Evolutionary conservation across 2,888 invertebrate genomes (phyloP), one percentile per base, ranked within the genome.

Genomic region (Orchestes rusci): DNA sequence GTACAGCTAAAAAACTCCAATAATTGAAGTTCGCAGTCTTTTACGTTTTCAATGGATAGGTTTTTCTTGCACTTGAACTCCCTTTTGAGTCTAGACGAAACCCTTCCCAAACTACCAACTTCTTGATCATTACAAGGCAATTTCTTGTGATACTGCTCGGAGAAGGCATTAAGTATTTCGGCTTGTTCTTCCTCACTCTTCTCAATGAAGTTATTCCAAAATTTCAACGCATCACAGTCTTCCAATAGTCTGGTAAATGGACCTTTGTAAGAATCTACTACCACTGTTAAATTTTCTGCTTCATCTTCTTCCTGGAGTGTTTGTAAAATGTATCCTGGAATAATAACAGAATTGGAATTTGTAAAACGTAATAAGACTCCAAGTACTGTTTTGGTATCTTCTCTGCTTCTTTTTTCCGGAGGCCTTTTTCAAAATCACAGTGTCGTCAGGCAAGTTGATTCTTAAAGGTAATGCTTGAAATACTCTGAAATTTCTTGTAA

Each of bases 171-270:
- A 37, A 34, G 36, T 43, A 45, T 53, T 44, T 45, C 50, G 43
- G 27, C 53, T 46, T 64, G 64, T 45, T 64, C 62, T 23, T 63
- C 58, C 51, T 64, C 64, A 16, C 61, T 54, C 53, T 64, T 60
- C 23, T 60, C 59, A 35, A 61, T 57, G 43, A 64, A 64, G 13
- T 50, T 49, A 33, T 65, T 59, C 64, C 64, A 65, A 40, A 53
- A 59, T 30, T 57, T 47, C 43, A 64, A 53, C 16, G 63, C 61
- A 44, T 50, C 49, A 35, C 56, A 46, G 43, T 63, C 53, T 49
- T 60, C 59, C 10, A 62, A 29, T 12, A 64, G 48, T 30, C 58
- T 53, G 7, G 58, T 46, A 48, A 64, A 61, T 17, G 64, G 64
- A 33, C 57, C 54, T 40, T 61, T 56, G 39, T 59, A 58, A 10